A percentile compares a stretch with the other conserved stretches of the same genome.
Conservation (phyloP, 2,113 vertebrate genomes). For the Solea solea region DNA sequence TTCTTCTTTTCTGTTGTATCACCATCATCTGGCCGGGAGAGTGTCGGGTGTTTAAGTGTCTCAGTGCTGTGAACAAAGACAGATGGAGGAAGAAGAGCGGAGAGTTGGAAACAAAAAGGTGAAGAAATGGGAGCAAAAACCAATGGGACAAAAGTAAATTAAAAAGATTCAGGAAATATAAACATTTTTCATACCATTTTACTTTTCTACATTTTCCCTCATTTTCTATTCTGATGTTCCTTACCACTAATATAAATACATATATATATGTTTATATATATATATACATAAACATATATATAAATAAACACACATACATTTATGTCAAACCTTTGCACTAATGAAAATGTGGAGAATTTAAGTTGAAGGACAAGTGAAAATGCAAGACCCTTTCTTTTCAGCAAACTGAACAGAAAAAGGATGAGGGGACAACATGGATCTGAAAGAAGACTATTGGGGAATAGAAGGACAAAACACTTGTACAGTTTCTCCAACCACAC, state of each 20-base stretch:
- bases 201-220: not conserved
- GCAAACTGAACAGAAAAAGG: too few relatives aligned
- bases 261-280: too few relatives aligned
- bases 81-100: constrained; percentile 38
- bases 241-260: not conserved
- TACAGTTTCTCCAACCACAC: too few relatives aligned
- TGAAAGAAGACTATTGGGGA: too few relatives aligned
- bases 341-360: too few relatives aligned
- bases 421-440: too few relatives aligned
- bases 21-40: constrained; percentile 52
- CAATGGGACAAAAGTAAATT: constrained; percentile 17
- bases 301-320: too few relatives aligned
- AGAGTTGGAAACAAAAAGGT: constrained; percentile 28
- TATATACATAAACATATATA: too few relatives aligned
- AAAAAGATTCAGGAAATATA: constrained; percentile 18
- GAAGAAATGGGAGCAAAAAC: constrained; percentile 22
- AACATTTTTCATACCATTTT: not conserved
- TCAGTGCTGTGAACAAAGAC: constrained; percentile 65
- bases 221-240: not conserved
- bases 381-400: too few relatives aligned
- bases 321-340: too few relatives aligned
- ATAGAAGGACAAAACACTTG: too few relatives aligned
- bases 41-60: constrained; percentile 40
- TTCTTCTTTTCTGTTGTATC: constrained; percentile 50
- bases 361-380: too few relatives aligned